phyloP scores from a whole-genome alignment of 2,888 invertebrate genomes.

The Cryptophagus acutangulus region DNA sequence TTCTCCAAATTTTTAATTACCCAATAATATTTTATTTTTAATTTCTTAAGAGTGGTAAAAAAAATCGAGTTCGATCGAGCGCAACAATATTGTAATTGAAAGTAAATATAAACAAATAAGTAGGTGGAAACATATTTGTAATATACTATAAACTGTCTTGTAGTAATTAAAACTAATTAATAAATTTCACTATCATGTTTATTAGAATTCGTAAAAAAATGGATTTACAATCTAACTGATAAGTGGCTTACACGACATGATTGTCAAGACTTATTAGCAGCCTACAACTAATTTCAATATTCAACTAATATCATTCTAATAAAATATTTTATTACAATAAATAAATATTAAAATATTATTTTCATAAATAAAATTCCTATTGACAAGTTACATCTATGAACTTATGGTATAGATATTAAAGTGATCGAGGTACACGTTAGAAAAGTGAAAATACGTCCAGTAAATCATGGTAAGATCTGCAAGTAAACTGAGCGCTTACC shows the following conservation, averaged over 20 bases:
- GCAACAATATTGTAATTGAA: too few relatives aligned
- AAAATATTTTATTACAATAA: background rate
- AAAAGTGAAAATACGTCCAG: slow-evolving; percentile 25
- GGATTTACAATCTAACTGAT: background rate
- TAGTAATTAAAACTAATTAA: slow-evolving; percentile 28
- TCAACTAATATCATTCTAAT: background rate
- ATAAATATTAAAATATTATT: background rate
- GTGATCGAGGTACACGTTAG: slow-evolving; percentile 13
- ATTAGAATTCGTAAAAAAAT: slow-evolving; percentile 5
- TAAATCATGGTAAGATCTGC: slow-evolving; percentile 29
- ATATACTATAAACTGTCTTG: slow-evolving; percentile 20
- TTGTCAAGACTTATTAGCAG: background rate
- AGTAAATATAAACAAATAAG: too few relatives aligned
- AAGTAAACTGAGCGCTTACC: slow-evolving; percentile 28
- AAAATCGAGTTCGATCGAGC: too few relatives aligned
- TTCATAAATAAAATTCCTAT: background rate
- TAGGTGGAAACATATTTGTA: slow-evolving; percentile 20
- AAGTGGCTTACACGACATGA: slow-evolving; percentile 1
- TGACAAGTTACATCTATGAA: slow-evolving; percentile 12
- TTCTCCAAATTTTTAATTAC: too few relatives aligned
- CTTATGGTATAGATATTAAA: slow-evolving; percentile 17
- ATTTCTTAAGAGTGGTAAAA: too few relatives aligned
- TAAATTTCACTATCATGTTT: slow-evolving; percentile 24
- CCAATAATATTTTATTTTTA: too few relatives aligned
- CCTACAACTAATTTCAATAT: slow-evolving; percentile 2